Evolutionary conservation across 2,113 vertebrate species (phyloP).

Genomic region (Oenanthe melanoleuca): DNA sequence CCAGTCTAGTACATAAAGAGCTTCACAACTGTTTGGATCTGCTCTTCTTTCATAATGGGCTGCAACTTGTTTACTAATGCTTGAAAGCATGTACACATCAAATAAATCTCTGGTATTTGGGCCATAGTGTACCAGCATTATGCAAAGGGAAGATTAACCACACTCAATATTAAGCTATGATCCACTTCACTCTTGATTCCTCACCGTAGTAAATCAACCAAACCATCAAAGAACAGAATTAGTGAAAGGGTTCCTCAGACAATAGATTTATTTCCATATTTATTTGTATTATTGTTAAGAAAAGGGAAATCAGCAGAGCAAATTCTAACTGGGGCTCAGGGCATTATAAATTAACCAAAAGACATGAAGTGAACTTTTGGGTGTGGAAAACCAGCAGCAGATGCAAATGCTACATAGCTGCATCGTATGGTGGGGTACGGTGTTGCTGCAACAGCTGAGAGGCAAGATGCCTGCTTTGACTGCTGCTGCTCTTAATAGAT

Average conservation of each 20-base stretch:
- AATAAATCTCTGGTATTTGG: conserved; percentile 68
- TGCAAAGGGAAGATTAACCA: conserved; percentile 62
- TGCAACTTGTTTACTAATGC: conserved; percentile 62
- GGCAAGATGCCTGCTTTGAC: not conserved
- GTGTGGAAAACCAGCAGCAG: conserved; percentile 18
- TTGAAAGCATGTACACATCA: conserved; percentile 68
- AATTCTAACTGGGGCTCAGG: conserved; percentile 2
- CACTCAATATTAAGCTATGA: conserved; percentile 17
- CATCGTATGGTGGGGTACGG: not conserved
- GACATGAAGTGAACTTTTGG: not conserved
- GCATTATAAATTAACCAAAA: conserved; percentile 7
- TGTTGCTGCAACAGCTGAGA: not conserved
- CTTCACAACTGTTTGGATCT: conserved; percentile 13
- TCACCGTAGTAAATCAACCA: conserved; percentile 20
- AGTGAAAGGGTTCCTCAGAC: conserved; percentile 18
- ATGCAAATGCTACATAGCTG: not conserved
- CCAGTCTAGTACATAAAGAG: not conserved
- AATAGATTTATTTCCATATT: conserved; percentile 39
- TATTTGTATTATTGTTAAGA: conserved; percentile 27
- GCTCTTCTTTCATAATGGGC: conserved; percentile 66
- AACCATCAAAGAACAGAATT: conserved; percentile 53
- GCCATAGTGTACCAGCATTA: conserved; percentile 66
- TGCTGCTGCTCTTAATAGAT: conserved; percentile 4
- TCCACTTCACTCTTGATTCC: conserved; percentile 58
- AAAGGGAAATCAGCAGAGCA: conserved; percentile 34